These are phyloP conservation scores for Agrilus cyanescens DNA, from an alignment of 2,888 invertebrate genomes.

Conservation along the genomic window DNA sequence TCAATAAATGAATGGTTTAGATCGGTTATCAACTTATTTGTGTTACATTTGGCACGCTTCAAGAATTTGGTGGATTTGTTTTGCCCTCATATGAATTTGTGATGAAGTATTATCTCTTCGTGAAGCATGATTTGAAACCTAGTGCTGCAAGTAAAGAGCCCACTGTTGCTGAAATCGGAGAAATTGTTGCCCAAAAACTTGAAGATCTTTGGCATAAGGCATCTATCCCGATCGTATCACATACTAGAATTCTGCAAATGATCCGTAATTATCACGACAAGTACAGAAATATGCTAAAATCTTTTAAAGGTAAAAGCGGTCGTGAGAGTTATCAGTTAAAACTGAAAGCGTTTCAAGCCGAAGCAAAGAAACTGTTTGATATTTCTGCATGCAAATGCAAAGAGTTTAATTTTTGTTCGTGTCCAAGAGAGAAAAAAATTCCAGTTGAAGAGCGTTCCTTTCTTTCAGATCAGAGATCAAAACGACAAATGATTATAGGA, in stretches of 20 bases:
- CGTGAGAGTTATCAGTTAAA: no score
- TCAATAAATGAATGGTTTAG: no score
- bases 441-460: neutral
- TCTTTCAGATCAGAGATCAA: neutral
- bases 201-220: constrained; percentile 13
- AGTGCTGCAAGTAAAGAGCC: constrained; percentile 1
- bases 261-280: no score
- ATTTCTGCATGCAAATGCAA: neutral
- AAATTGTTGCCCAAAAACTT: constrained; percentile 9
- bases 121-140: constrained; percentile 1
- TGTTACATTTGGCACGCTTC: no score
- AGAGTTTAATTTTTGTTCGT: neutral
- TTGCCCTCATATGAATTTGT: constrained; percentile 2
- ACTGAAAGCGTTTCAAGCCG: no score
- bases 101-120: constrained; percentile 1
- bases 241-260: neutral
- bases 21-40: no score
- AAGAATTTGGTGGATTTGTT: no score
- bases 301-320: no score
- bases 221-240: constrained; percentile 2
- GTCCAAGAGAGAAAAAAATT: neutral
- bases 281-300: no score
- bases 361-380: no score
- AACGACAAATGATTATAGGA: neutral
- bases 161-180: constrained; percentile 1